Evolutionary conservation across 1,140 invertebrate genomes (phyloP).

Genomic region (Apis florea): DNA sequence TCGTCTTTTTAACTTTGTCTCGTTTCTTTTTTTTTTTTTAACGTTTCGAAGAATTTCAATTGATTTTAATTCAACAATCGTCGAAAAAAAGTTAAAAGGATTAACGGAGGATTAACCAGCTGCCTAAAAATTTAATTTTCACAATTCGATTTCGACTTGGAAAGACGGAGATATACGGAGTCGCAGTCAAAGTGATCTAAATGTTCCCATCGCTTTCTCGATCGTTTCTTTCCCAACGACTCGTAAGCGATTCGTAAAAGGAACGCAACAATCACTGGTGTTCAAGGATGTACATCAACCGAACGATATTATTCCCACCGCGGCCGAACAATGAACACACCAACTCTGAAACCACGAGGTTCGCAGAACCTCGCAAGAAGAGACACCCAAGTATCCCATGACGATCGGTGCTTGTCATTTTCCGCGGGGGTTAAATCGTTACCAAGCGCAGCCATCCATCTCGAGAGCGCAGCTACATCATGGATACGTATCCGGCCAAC

Average conservation of each 20-base stretch:
- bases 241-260: not conserved
- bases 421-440: constrained; percentile 38
- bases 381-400: not conserved
- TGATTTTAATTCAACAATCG: no score
- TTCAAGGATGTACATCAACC: not conserved
- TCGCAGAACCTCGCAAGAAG: not conserved
- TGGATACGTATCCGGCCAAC: no score
- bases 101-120: no score
- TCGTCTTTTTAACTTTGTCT: no score
- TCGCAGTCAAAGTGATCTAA: not conserved
- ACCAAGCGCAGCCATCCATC: constrained; percentile 15
- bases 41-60: not conserved
- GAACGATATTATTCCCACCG: not conserved
- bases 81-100: no score
- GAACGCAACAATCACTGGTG: not conserved
- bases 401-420: constrained; percentile 1
- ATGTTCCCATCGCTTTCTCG: not conserved
- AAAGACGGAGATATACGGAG: no score
- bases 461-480: not conserved
- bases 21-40: not conserved
- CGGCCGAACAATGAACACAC: not conserved
- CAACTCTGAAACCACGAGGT: constrained; percentile 2
- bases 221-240: not conserved
- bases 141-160: no score
- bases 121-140: no score